phyloP scores from a whole-genome alignment of 1,140 invertebrate species.

The Caenorhabditis remanei region DNA sequence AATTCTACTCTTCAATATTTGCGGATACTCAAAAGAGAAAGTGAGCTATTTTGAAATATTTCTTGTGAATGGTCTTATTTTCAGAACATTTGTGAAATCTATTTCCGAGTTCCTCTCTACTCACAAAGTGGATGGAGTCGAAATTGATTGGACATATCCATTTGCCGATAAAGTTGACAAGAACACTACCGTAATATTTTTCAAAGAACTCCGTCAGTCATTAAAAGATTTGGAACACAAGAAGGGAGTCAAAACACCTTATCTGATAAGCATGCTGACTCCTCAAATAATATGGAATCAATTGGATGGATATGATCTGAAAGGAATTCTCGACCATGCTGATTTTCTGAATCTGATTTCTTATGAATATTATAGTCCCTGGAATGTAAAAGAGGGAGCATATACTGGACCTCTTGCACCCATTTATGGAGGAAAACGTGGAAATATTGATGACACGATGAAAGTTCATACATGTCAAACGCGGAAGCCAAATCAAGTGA shows the following conservation, averaged over 20 bases:
- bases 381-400: not conserved
- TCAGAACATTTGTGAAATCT: not conserved
- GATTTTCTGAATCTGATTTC: not conserved
- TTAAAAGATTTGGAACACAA: not conserved
- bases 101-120: not conserved
- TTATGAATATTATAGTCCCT: not conserved
- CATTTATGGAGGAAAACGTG: not conserved
- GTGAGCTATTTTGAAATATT: not conserved
- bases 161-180: not conserved
- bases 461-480: not conserved
- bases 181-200: not conserved
- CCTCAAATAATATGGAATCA: slow-evolving; percentile 13
- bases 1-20: not conserved
- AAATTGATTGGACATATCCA: not conserved
- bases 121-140: not conserved
- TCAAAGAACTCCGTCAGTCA: not conserved
- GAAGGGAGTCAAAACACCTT: not conserved
- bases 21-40: not conserved
- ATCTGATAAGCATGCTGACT: not conserved
- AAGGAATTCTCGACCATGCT: not conserved
- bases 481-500: not conserved
- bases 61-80: not conserved
- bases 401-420: not conserved
- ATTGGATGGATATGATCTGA: not conserved
- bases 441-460: slow-evolving; percentile 1